phyloP scores from a whole-genome alignment of 2,888 invertebrate genomes.

The Ophonus ardosiacus region DNA sequence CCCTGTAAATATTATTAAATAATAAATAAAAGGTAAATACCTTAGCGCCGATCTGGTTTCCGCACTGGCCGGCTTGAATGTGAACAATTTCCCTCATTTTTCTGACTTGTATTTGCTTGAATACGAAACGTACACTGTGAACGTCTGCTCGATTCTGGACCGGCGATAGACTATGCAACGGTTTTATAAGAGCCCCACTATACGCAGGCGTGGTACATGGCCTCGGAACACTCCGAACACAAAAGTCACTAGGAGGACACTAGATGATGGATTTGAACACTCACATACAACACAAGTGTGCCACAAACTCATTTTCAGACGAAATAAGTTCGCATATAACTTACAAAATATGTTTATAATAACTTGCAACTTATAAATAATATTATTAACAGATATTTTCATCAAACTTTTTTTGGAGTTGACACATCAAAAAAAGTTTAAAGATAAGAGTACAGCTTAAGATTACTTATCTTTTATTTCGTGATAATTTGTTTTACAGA shows the following conservation, averaged over 20 bases:
- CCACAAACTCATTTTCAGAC: neutral
- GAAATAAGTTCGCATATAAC: neutral
- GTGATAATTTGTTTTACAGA: neutral
- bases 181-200: slow-evolving; percentile 59
- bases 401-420: neutral
- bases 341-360: neutral
- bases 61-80: slow-evolving; percentile 88
- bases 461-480: neutral
- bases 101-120: slow-evolving; percentile 62
- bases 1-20: slow-evolving; percentile 43
- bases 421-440: neutral
- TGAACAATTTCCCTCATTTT: slow-evolving; percentile 95
- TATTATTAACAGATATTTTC: neutral
- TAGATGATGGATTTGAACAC: slow-evolving; percentile 18
- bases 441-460: neutral
- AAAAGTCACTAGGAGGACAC: slow-evolving; percentile 12
- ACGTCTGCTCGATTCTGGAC: slow-evolving; percentile 60
- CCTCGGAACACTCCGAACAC: neutral
- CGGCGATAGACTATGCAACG: neutral
- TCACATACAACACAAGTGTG: neutral
- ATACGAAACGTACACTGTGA: slow-evolving; percentile 58
- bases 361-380: neutral
- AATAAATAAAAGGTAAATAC: slow-evolving; percentile 74
- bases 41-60: slow-evolving; percentile 94
- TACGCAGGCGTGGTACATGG: slow-evolving; percentile 54